Conservation (phyloP, 2,797 vertebrate genomes). For the Esox masquinongy region DNA sequence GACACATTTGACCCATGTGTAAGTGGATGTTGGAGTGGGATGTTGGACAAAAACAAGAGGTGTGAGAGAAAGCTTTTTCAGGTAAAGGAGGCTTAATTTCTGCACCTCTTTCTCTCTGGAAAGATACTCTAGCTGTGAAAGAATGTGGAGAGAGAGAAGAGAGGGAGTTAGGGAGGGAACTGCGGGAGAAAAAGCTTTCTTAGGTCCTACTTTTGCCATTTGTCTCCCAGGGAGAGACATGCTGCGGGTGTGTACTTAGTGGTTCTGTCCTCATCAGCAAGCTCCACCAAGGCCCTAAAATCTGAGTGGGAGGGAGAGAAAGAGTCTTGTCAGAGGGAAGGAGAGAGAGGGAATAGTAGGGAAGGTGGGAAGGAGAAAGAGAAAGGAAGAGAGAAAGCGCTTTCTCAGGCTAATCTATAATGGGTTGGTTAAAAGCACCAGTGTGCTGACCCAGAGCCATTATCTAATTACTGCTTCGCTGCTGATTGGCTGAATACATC, state of each 20-base stretch:
- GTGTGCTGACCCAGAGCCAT: slow-evolving; percentile 59
- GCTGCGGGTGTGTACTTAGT: neutral
- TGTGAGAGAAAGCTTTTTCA: too few relatives aligned
- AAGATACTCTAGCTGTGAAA: neutral
- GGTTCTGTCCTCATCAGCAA: neutral
- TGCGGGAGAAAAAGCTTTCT: neutral
- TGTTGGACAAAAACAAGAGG: too few relatives aligned
- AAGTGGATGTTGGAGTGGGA: too few relatives aligned
- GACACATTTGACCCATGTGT: neutral
- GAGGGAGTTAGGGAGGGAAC: too few relatives aligned
- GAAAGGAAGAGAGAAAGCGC: slow-evolving; percentile 42
- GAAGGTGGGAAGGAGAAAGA: slow-evolving; percentile 11
- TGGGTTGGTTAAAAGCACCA: slow-evolving; percentile 49
- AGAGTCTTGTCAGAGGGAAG: neutral
- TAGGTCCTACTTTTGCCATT: neutral
- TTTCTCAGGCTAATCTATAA: slow-evolving; percentile 55
- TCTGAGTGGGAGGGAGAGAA: neutral
- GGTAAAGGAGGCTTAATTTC: neutral
- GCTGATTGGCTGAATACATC: slow-evolving; percentile 51
- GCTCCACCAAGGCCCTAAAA: neutral
- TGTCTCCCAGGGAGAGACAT: neutral
- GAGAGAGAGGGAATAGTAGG: neutral
- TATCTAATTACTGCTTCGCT: slow-evolving; percentile 58
- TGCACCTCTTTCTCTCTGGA: neutral
- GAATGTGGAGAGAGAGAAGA: neutral